Evolutionary conservation across 2,113 vertebrate species (phyloP).

Genomic region (Centrocercus urophasianus): DNA sequence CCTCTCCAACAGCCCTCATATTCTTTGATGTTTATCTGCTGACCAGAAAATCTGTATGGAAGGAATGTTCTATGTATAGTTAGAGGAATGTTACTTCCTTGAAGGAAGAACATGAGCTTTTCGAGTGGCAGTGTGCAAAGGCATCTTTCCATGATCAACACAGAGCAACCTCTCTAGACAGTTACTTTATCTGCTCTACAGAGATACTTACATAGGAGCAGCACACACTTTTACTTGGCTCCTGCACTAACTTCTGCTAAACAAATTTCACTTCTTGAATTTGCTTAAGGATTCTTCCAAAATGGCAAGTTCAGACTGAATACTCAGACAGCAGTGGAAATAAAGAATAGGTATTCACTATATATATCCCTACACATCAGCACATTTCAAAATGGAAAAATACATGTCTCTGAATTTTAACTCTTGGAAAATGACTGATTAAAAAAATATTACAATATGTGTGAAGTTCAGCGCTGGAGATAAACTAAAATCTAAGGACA

Average conservation of each 20-base stretch:
- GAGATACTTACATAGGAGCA: neutral
- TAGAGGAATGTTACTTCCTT: neutral
- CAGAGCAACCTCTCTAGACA: neutral
- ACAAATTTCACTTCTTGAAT: neutral
- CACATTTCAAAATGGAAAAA: neutral
- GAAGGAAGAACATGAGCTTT: neutral
- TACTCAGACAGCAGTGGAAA: neutral
- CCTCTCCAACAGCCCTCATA: too few relatives aligned
- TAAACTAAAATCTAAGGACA: neutral
- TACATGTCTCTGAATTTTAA: neutral
- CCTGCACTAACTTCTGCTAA: neutral
- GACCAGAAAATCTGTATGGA: neutral
- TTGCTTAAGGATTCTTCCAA: neutral
- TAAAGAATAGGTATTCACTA: neutral
- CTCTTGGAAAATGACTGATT: neutral
- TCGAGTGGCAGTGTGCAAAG: neutral
- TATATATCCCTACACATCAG: neutral
- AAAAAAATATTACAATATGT: neutral
- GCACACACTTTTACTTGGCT: neutral
- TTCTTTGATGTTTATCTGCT: neutral
- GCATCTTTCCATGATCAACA: neutral
- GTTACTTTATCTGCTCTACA: neutral
- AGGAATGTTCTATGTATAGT: neutral
- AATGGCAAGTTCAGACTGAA: neutral
- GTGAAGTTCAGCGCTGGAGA: neutral